Evolutionary conservation across 2,888 invertebrate genomes (phyloP).

Genomic region (Notocelia uddmanniana): DNA sequence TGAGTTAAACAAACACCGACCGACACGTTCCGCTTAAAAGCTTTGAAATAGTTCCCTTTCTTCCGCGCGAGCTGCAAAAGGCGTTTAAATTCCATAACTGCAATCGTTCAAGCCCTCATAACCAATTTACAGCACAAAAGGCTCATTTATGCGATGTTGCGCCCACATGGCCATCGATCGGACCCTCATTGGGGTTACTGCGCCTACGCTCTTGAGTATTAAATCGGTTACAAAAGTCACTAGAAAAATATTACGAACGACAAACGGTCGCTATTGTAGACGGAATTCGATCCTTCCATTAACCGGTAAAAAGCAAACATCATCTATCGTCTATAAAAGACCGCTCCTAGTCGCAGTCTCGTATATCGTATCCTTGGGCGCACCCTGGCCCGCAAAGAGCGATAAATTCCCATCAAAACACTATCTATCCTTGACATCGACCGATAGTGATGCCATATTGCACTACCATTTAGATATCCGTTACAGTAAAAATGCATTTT

Average conservation of each 20-base stretch:
- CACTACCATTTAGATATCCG: constrained; percentile 79
- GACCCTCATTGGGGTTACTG: constrained; percentile 75
- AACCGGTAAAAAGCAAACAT: constrained; percentile 71
- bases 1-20: constrained; percentile 62
- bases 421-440: constrained; percentile 79
- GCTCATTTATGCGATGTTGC: constrained; percentile 73
- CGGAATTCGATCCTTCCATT: constrained; percentile 72
- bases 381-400: constrained; percentile 65
- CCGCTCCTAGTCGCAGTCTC: constrained; percentile 73
- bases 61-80: constrained; percentile 53
- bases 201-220: constrained; percentile 67
- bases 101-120: constrained; percentile 77
- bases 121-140: constrained; percentile 80
- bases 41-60: constrained; percentile 46
- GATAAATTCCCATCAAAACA: constrained; percentile 79
- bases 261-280: constrained; percentile 50
- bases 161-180: constrained; percentile 81
- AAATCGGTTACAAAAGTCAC: constrained; percentile 43
- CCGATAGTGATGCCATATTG: constrained; percentile 76
- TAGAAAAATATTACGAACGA: constrained; percentile 41
- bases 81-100: constrained; percentile 69
- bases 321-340: constrained; percentile 62
- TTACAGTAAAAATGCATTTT: constrained; percentile 80
- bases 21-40: constrained; percentile 47
- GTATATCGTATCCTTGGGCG: constrained; percentile 74